A percentile compares a stretch with the other conserved stretches of the same genome.
Evolutionary conservation across 2,113 vertebrate genomes (phyloP).

Genomic region (Pandion haliaetus): DNA sequence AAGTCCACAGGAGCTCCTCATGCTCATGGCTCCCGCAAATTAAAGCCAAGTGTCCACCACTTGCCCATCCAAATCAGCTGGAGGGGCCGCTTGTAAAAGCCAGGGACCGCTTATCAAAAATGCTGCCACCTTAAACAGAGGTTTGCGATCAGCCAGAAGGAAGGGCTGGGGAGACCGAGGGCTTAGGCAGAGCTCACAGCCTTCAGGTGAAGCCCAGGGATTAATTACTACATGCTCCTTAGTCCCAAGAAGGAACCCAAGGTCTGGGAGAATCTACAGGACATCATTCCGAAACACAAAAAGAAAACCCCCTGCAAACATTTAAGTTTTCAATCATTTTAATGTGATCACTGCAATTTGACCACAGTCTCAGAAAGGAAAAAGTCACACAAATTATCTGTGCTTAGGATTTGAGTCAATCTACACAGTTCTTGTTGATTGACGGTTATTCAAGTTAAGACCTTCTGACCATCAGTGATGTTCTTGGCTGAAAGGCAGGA

Average conservation of each 20-base stretch:
- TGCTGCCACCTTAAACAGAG: background rate
- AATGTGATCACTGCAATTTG: conserved; percentile 59
- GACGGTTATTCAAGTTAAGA: conserved; percentile 7
- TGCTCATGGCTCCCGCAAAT: background rate
- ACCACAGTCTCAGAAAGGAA: conserved; percentile 34
- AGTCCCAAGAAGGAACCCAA: background rate
- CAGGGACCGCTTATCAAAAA: background rate
- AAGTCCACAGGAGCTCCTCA: background rate
- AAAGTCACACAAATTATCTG: conserved; percentile 9
- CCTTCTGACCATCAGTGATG: conserved; percentile 26
- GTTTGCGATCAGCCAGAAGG: background rate
- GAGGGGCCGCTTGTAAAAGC: background rate
- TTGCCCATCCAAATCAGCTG: background rate
- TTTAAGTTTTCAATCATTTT: conserved; percentile 40
- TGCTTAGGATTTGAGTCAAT: conserved; percentile 43
- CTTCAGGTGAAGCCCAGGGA: background rate
- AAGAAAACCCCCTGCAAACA: conserved; percentile 41
- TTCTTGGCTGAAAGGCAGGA: conserved; percentile 31
- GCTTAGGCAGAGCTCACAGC: background rate
- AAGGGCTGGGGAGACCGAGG: background rate
- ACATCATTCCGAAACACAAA: background rate
- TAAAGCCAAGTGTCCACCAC: background rate
- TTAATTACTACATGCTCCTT: background rate
- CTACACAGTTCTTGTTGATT: background rate
- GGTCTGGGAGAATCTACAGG: background rate